Evolutionary conservation across 2,888 invertebrate genomes (phyloP), one percentile per base, ranked within the genome.

Genomic region (Acronicta leporina): DNA sequence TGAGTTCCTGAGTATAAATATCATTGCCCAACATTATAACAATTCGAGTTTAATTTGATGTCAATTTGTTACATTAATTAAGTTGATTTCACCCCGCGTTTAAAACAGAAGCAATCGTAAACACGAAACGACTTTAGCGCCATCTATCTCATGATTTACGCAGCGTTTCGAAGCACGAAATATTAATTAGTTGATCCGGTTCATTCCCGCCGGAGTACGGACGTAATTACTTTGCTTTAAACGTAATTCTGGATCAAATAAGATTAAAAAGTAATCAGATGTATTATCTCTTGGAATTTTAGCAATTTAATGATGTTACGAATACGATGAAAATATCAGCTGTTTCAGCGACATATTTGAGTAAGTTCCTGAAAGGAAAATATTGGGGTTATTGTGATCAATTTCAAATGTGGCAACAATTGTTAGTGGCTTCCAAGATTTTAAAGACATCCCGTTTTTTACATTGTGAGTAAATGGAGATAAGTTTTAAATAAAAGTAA

Each of bases 121-220:
- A 71, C 72, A 52, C 49, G 27, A 30, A 46, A 61, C 44, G 46
- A 62, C 52, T 44, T 30, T 20, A 25, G 33, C 44, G 9, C 40
- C 49, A 30, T 68, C 50, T 48, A 67, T 69, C 62, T 61, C 35
- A 40, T 73, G 68, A 69, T 61, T 67, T 62, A 69, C 62, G 68
- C 50, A 72, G 38, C 50, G 41, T 33, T 67, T 43, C 43, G 43
- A 33, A 58, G 50, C 44, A 62, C 57, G 45, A 73, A 69, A 73
- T 74, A 73, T 76, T 76, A 73, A 74, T 74, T 59, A 63, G 58
- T 57, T 53, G 63, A 69, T 66, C 59, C 59, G 41, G 16, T 42
- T 13, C 9, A 50, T n/a, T 56, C 53, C 47, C 59, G 33, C 35
- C 40, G 42, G 62, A 55, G 42, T 40, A 44, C 41, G 44, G 30